These are phyloP conservation scores for Rhingia rostrata DNA, from an alignment of 2,888 invertebrate genomes.

Conservation along the genomic window DNA sequence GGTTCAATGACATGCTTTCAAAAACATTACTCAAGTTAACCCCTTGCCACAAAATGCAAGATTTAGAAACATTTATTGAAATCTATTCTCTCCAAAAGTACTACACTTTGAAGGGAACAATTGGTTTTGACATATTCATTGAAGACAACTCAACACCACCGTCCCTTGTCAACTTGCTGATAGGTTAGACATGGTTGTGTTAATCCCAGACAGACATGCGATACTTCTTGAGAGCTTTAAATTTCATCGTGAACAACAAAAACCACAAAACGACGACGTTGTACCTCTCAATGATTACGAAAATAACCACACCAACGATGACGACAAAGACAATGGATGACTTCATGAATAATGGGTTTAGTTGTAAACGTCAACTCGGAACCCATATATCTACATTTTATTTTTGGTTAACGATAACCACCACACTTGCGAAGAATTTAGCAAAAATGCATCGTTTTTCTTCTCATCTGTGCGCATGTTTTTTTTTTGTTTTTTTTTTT, in stretches of 20 bases:
- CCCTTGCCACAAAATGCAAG: too few relatives aligned
- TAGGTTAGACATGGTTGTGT: slow-evolving; percentile 16
- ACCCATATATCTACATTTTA: slow-evolving; percentile 10
- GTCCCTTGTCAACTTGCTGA: neutral
- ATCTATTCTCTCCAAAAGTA: too few relatives aligned
- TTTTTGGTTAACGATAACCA: slow-evolving; percentile 1
- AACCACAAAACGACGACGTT: slow-evolving; percentile 37
- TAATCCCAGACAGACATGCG: slow-evolving; percentile 72
- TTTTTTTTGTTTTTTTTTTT: too few relatives aligned
- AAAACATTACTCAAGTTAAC: too few relatives aligned
- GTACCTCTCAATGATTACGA: slow-evolving; percentile 34
- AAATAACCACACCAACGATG: slow-evolving; percentile 30
- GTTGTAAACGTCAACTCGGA: slow-evolving; percentile 32
- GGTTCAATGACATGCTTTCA: too few relatives aligned
- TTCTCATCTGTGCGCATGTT: neutral
- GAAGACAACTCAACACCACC: neutral
- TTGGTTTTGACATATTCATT: slow-evolving; percentile 36
- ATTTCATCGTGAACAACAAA: slow-evolving; percentile 47
- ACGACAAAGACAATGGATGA: slow-evolving; percentile 32
- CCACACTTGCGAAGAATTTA: neutral
- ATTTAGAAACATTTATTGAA: too few relatives aligned
- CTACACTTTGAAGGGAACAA: too few relatives aligned
- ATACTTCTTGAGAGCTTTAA: slow-evolving; percentile 62
- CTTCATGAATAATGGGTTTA: slow-evolving; percentile 60
- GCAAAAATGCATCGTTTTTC: slow-evolving; percentile 2